A percentile compares a stretch with the other conserved stretches of the same genome.
These are phyloP conservation scores for Agrypnus murinus DNA, from an alignment of 2,888 invertebrate species.

Conservation along the genomic window DNA sequence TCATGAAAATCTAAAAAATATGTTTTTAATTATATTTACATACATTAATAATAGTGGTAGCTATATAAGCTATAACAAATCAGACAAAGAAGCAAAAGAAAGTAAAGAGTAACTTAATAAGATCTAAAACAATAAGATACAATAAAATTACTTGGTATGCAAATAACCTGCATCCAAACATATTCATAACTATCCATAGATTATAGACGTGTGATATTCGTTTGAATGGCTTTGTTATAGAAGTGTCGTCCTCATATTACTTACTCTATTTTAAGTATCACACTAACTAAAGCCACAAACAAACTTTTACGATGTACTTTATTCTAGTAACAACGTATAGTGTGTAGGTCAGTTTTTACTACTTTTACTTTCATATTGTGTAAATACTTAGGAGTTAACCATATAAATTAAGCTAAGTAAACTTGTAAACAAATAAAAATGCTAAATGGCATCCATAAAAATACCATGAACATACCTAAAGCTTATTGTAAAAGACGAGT, in stretches of 20 bases:
- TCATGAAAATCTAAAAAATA: not conserved
- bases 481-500: slow-evolving; percentile 49
- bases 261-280: slow-evolving; percentile 65
- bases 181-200: not conserved
- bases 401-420: slow-evolving; percentile 69
- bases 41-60: too few species aligned
- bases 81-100: too few species aligned
- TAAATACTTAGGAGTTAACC: slow-evolving; percentile 68
- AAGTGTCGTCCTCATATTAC: slow-evolving; percentile 23
- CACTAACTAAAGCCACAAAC: slow-evolving; percentile 70
- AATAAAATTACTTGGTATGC: not conserved
- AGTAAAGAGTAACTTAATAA: too few species aligned
- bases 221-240: slow-evolving; percentile 15
- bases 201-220: not conserved
- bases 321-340: slow-evolving; percentile 36
- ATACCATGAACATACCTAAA: slow-evolving; percentile 53
- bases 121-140: too few species aligned
- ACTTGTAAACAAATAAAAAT: slow-evolving; percentile 70
- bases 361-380: slow-evolving; percentile 69
- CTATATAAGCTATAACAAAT: too few species aligned
- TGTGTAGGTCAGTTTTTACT: slow-evolving; percentile 68
- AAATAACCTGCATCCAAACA: not conserved
- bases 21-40: not conserved
- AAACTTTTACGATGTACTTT: slow-evolving; percentile 65
- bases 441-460: slow-evolving; percentile 61